These are phyloP conservation scores for Andrena chrysosceles DNA, from an alignment of 2,888 invertebrate genomes.

Conservation along the genomic window DNA sequence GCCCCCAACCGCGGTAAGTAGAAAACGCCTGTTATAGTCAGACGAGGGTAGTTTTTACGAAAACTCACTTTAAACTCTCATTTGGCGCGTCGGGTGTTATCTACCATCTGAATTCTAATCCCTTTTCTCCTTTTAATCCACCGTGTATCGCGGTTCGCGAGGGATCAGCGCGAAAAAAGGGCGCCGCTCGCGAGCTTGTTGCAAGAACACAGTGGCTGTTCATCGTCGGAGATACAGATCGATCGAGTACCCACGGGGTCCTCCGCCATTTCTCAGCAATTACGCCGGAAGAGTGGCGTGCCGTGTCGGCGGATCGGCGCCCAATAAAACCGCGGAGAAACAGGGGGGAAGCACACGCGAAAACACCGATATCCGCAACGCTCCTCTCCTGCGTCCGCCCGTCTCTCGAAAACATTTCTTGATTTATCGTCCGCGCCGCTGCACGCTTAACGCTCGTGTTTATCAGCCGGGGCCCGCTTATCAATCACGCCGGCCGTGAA, in stretches of 20 bases:
- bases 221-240: background rate
- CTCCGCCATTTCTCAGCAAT: constrained; percentile 20
- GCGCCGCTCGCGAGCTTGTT: background rate
- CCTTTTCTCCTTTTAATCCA: too few species aligned
- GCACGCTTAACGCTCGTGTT: constrained; percentile 51
- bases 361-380: constrained; percentile 37
- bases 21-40: too few species aligned
- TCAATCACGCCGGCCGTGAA: constrained; percentile 53
- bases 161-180: background rate
- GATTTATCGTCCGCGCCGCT: constrained; percentile 42
- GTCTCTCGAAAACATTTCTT: constrained; percentile 40
- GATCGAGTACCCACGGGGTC: constrained; percentile 14
- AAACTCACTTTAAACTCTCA: too few species aligned
- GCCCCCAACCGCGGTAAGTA: too few species aligned
- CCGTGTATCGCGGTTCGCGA: too few species aligned
- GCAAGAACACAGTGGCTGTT: constrained; percentile 8
- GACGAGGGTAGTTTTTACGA: too few species aligned
- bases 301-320: constrained; percentile 33
- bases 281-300: constrained; percentile 14
- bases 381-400: background rate
- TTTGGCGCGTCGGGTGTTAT: too few species aligned
- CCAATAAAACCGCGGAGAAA: constrained; percentile 33
- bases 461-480: constrained; percentile 47
- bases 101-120: too few species aligned
- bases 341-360: constrained; percentile 11